Evolutionary conservation across 2,797 vertebrate genomes (phyloP).

Genomic region (Siniperca undulata): DNA sequence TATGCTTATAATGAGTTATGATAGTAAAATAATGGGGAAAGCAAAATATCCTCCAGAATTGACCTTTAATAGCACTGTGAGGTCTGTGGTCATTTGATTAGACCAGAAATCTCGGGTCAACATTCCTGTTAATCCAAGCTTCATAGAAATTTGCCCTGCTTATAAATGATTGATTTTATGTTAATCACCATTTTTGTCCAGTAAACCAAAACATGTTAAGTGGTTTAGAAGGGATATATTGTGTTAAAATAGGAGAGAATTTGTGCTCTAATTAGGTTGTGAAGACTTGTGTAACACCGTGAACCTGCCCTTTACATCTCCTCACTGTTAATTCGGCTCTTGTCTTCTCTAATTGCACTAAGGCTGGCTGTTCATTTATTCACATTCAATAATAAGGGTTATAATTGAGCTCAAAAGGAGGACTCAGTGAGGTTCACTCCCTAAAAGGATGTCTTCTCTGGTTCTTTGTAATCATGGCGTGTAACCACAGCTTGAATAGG

Average conservation of each 20-base stretch:
- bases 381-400: constrained; percentile 62
- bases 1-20: not conserved
- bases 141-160: not conserved
- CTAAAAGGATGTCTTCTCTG: constrained; percentile 31
- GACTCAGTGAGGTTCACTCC: constrained; percentile 26
- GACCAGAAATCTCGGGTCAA: not conserved
- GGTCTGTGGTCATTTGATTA: not conserved
- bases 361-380: constrained; percentile 55
- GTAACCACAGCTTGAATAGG: constrained; percentile 7
- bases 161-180: constrained; percentile 28
- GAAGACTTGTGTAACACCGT: constrained; percentile 34
- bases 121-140: constrained; percentile 4
- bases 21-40: not conserved
- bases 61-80: not conserved
- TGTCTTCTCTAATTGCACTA: constrained; percentile 67
- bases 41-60: not conserved
- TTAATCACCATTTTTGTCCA: constrained; percentile 10
- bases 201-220: constrained; percentile 32
- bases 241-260: constrained; percentile 15
- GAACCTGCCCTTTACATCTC: constrained; percentile 63
- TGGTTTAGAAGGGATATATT: not conserved
- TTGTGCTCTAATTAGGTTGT: constrained; percentile 57
- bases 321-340: constrained; percentile 36
- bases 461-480: constrained; percentile 24
- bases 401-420: constrained; percentile 65